Percentiles rank a stretch among this genome's conserved stretches.
These are phyloP conservation scores for Merodon equestris DNA, from an alignment of 2,888 invertebrate genomes.

Conservation along the genomic window DNA sequence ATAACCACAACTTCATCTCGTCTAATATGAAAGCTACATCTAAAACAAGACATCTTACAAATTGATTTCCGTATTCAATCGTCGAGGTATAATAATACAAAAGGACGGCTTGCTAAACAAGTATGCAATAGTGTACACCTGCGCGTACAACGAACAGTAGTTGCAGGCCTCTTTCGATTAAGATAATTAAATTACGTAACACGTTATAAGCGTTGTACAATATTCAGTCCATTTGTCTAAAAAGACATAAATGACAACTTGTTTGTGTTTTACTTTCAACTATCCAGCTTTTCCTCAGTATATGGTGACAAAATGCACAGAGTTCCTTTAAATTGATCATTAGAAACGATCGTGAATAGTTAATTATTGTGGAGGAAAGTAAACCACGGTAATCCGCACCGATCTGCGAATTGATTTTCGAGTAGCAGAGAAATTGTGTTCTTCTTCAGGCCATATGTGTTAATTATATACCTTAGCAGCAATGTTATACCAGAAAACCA, in stretches of 20 bases:
- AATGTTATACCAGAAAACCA: no score
- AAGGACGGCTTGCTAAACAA: slow-evolving; percentile 29
- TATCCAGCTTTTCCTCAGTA: no score
- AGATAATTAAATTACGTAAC: slow-evolving; percentile 65
- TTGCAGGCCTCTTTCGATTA: slow-evolving; percentile 42
- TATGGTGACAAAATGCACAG: no score
- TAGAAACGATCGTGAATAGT: no score
- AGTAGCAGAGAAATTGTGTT: slow-evolving; percentile 2
- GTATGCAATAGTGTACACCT: slow-evolving; percentile 47
- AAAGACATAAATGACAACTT: slow-evolving; percentile 10
- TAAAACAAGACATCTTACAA: slow-evolving; percentile 44
- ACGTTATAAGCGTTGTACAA: slow-evolving; percentile 38
- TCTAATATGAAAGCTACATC: slow-evolving; percentile 30
- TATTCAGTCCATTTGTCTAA: slow-evolving; percentile 37
- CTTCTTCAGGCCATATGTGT: no score
- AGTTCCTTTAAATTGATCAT: no score
- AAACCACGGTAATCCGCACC: no score
- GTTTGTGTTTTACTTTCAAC: background rate
- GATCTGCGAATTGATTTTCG: background rate
- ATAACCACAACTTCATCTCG: slow-evolving; percentile 33
- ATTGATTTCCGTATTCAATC: slow-evolving; percentile 67
- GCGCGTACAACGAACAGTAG: slow-evolving; percentile 29
- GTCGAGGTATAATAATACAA: slow-evolving; percentile 19
- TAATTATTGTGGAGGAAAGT: no score
- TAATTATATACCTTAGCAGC: no score